Evolutionary conservation across 1,140 invertebrate genomes (phyloP).

Genomic region (Rhagoletis pomonella): DNA sequence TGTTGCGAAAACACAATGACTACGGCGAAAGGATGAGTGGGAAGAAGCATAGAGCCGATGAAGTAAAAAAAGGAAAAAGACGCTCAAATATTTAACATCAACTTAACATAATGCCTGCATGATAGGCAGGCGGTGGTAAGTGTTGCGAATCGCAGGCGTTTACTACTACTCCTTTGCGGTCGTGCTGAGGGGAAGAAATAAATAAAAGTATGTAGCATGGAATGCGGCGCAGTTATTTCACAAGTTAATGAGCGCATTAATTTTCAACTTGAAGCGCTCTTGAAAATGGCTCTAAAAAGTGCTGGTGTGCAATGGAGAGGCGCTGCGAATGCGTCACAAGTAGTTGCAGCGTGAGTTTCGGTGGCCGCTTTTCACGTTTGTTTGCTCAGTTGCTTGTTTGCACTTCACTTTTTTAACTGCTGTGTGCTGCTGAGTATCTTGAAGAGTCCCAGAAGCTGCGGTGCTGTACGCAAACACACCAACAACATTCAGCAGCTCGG

Average conservation of each 20-base stretch:
- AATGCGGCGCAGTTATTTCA: constrained; percentile 11
- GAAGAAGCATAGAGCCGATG: not conserved
- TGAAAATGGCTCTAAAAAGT: not conserved
- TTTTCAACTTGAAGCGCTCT: constrained; percentile 26
- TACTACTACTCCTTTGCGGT: not conserved
- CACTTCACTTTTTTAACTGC: not conserved
- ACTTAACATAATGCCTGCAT: constrained; percentile 19
- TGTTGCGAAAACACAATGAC: not conserved
- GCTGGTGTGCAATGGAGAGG: not conserved
- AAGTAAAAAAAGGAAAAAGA: not conserved
- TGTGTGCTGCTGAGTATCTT: not conserved
- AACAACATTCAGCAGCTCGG: not conserved
- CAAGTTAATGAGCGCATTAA: constrained; percentile 51
- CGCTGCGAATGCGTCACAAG: not conserved
- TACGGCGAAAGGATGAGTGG: not conserved
- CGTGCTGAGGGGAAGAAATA: not conserved
- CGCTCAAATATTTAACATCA: constrained; percentile 42
- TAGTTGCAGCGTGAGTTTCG: not conserved
- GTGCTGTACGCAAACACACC: not conserved
- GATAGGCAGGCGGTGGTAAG: not conserved
- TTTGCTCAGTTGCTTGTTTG: not conserved
- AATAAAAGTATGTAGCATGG: not conserved
- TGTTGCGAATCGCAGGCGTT: constrained; percentile 29
- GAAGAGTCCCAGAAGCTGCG: not conserved
- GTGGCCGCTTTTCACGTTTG: not conserved